Evolutionary conservation across 1,140 invertebrate species (phyloP).

Genomic region (Ceratina calcarata): DNA sequence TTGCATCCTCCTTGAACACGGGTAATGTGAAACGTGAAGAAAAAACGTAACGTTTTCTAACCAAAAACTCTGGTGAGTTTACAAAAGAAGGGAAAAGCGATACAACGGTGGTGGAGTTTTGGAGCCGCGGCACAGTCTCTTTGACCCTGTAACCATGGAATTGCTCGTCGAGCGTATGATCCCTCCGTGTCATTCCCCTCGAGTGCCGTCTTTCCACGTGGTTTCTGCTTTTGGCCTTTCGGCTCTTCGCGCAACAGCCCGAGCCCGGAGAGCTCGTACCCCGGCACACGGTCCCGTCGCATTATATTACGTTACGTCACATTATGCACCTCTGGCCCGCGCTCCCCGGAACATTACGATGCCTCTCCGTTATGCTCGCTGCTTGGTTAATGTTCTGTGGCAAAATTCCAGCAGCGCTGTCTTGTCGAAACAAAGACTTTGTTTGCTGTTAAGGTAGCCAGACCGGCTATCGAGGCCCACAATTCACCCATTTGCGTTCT

Average conservation of each 20-base stretch:
- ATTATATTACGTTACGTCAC: conserved; percentile 57
- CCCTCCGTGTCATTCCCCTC: conserved; percentile 24
- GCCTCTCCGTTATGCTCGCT: conserved; percentile 65
- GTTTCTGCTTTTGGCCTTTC: conserved; percentile 43
- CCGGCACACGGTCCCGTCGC: conserved; percentile 6
- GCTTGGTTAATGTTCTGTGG: conserved; percentile 73
- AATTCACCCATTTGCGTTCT: conserved; percentile 40
- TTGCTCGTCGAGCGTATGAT: conserved; percentile 36
- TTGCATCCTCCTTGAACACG: conserved; percentile 5
- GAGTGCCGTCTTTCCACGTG: conserved; percentile 45
- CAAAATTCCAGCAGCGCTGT: conserved; percentile 63
- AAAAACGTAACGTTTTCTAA: background rate
- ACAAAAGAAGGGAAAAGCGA: conserved; percentile 11
- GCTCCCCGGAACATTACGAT: conserved; percentile 57
- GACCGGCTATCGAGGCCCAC: conserved; percentile 37
- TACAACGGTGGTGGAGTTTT: background rate
- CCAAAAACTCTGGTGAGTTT: background rate
- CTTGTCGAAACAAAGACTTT: conserved; percentile 68
- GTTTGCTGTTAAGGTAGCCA: conserved; percentile 47
- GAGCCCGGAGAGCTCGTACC: background rate
- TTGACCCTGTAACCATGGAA: conserved; percentile 40
- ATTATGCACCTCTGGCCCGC: conserved; percentile 46
- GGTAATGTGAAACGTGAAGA: background rate
- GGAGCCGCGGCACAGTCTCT: background rate
- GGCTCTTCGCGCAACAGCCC: conserved; percentile 30